These are phyloP conservation scores for Pseudopipra pipra DNA, from an alignment of 2,113 vertebrate species.

Conservation along the genomic window DNA sequence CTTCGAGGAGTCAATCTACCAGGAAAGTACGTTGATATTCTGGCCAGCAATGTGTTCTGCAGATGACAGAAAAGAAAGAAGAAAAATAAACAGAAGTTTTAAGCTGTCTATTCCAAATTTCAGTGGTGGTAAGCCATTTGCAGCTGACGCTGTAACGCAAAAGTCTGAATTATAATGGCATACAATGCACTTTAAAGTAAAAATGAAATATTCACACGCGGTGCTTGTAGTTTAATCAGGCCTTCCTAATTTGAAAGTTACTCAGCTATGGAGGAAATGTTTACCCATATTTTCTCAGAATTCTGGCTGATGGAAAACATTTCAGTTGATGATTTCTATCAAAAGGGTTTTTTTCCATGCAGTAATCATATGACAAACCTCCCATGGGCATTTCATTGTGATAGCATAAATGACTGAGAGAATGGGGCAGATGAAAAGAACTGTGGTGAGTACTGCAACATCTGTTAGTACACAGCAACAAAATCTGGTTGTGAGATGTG, in stretches of 20 bases:
- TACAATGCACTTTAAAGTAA: background rate
- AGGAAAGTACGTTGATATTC: background rate
- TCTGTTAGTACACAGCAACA: background rate
- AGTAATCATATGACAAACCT: slow-evolving; percentile 79
- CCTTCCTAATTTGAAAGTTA: background rate
- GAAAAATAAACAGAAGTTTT: background rate
- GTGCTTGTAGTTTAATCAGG: background rate
- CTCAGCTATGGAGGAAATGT: background rate
- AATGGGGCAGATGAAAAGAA: slow-evolving; percentile 80
- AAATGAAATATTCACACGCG: background rate
- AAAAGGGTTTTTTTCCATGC: slow-evolving; percentile 80
- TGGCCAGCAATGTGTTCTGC: background rate
- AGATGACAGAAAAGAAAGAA: background rate
- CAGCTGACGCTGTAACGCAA: background rate
- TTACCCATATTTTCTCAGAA: background rate
- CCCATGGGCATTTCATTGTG: slow-evolving; percentile 76
- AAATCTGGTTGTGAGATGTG: background rate
- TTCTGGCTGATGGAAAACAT: slow-evolving; percentile 36
- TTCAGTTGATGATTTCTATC: slow-evolving; percentile 56
- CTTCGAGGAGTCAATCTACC: background rate
- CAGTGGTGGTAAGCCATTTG: background rate
- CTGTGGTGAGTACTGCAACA: slow-evolving; percentile 68
- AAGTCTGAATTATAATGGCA: background rate
- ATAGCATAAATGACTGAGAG: slow-evolving; percentile 80
- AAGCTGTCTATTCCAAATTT: background rate